phyloP scores from a whole-genome alignment of 2,888 invertebrate genomes.

The Halocaridina rubra region DNA sequence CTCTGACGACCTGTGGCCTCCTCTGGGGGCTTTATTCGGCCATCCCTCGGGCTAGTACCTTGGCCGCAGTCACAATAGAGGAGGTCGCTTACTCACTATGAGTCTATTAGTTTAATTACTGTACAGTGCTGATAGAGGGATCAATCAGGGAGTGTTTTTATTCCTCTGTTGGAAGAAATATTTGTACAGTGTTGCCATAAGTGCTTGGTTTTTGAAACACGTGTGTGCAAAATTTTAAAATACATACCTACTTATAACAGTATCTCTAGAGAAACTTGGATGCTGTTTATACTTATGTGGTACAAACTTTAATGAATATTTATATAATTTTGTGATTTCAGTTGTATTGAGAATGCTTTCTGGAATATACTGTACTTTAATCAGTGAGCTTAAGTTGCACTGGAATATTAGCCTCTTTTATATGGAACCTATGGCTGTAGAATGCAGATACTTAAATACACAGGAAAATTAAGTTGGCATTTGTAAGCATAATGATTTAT shows the following conservation, averaged over 20 bases:
- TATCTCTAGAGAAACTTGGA: no score
- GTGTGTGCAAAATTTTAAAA: background rate
- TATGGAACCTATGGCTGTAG: no score
- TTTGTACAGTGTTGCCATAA: conserved; percentile 40
- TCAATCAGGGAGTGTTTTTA: no score
- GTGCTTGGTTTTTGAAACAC: conserved; percentile 40
- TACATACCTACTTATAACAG: background rate
- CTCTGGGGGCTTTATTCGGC: conserved; percentile 9
- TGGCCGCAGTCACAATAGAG: conserved; percentile 45
- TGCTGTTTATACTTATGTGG: conserved; percentile 28
- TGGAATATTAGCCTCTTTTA: no score
- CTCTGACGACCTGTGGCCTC: conserved; percentile 46
- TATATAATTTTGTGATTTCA: conserved; percentile 31
- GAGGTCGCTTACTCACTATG: background rate
- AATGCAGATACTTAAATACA: no score
- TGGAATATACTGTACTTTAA: background rate
- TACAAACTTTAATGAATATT: conserved; percentile 38
- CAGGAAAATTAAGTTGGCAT: no score
- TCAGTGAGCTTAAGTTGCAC: background rate
- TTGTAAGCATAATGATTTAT: background rate
- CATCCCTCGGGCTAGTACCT: conserved; percentile 38
- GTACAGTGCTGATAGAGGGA: no score
- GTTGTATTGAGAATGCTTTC: no score
- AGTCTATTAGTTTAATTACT: no score
- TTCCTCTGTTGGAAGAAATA: no score